Percentiles rank a stretch among this genome's conserved stretches.
phyloP scores from a whole-genome alignment of 2,113 vertebrate genomes.

The Colius striatus region DNA sequence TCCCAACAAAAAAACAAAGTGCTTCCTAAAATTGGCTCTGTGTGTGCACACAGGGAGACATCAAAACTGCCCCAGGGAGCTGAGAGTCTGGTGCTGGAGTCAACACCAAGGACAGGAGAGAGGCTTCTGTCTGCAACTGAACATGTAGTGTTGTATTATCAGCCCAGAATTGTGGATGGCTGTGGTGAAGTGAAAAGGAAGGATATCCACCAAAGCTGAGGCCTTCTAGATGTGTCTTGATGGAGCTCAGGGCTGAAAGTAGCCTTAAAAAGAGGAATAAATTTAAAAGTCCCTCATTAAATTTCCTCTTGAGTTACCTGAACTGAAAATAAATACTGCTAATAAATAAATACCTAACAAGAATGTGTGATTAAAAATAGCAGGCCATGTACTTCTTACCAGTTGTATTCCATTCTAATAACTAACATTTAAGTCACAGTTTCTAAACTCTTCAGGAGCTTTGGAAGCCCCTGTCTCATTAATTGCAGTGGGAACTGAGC shows the following conservation, averaged over 20 bases:
- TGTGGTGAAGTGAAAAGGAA: background rate
- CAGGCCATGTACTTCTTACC: background rate
- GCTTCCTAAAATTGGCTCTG: background rate
- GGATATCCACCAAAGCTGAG: background rate
- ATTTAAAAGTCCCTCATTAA: background rate
- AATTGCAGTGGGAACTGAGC: background rate
- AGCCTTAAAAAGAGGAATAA: background rate
- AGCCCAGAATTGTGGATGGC: background rate
- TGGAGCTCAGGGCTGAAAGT: background rate
- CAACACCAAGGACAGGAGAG: background rate
- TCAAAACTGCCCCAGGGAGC: background rate
- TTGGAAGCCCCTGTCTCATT: background rate
- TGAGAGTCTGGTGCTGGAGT: background rate
- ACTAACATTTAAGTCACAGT: background rate
- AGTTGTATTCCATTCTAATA: background rate
- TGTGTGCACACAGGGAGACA: accelerated
- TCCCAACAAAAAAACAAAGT: background rate
- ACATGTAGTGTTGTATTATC: accelerated
- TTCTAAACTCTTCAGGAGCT: background rate
- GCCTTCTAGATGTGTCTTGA: background rate
- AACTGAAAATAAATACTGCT: background rate
- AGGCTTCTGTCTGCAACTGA: background rate
- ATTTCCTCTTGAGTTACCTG: background rate
- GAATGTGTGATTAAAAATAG: background rate
- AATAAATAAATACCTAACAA: background rate